Evolutionary conservation across 2,888 invertebrate genomes (phyloP).

Genomic region (Hydroisotoma schaefferi): DNA sequence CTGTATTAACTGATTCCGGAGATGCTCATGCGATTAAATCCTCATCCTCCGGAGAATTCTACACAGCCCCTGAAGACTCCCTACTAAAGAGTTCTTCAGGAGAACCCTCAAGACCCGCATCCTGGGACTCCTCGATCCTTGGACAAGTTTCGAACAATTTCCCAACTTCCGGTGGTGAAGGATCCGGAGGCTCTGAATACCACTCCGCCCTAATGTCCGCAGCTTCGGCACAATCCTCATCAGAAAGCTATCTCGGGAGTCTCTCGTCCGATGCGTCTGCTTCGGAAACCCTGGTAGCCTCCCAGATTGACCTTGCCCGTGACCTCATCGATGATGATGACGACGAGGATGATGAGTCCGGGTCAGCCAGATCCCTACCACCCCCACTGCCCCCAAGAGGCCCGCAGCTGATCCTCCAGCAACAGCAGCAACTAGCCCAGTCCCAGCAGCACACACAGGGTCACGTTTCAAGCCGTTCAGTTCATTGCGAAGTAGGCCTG

Average conservation of each 20-base stretch:
- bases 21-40: constrained; percentile 44
- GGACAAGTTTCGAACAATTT: constrained; percentile 47
- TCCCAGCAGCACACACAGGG: neutral
- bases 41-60: constrained; percentile 47
- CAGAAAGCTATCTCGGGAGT: constrained; percentile 45
- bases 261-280: constrained; percentile 52
- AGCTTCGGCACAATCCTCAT: constrained; percentile 39
- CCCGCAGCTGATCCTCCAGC: neutral
- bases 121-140: constrained; percentile 47
- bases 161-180: constrained; percentile 33
- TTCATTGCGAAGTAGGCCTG: constrained; percentile 42
- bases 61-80: constrained; percentile 44
- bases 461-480: constrained; percentile 24
- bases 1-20: too few species aligned
- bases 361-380: neutral
- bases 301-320: constrained; percentile 75
- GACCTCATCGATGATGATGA: constrained; percentile 65
- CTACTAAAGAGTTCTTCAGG: constrained; percentile 42
- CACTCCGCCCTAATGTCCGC: constrained; percentile 43
- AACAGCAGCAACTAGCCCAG: neutral
- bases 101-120: constrained; percentile 47
- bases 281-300: constrained; percentile 89
- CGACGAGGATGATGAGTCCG: constrained; percentile 54
- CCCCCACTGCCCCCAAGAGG: constrained; percentile 6
- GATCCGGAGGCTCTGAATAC: constrained; percentile 39